Evolutionary conservation across 2,113 vertebrate genomes (phyloP), one percentile per base, ranked within the genome.

Genomic region (Indicator indicator): DNA sequence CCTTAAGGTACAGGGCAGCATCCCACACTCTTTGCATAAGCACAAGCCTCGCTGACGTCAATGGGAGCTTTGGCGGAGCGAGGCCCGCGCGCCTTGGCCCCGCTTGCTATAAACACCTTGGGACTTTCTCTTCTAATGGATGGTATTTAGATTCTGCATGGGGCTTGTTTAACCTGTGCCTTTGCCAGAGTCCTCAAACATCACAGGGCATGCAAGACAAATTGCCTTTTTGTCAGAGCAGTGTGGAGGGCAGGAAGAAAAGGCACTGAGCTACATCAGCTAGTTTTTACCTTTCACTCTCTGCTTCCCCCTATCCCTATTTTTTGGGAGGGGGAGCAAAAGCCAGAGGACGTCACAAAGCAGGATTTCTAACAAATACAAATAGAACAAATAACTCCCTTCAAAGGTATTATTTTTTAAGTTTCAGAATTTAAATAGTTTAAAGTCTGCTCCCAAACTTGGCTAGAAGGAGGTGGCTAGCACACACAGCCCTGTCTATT

Each of bases 51-150:
- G 3, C 86, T 91, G 88, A 92, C 93, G 91, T 95, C 92, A 96
- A 94, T 88, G 92, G 90, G 63, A 94, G 64, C 59, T 93, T 78
- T 94, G 90, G 72, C 9, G 64, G 86, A 58, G 81, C 12, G 4
- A 87, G 93, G 67, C 72, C 84, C 17, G 69, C 6, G 16, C 12
- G 18, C 67, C 92, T 97, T 97, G 96, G 95, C 97, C 94, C 94
- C 21, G 48, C 78, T 89, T 89, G 79, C 94, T 97, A 38, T 97
- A 97, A 98, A 98, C 97, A 97, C 38, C 0, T 60, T 94, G 91
- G 95, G 97, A 96, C 96, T 90, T 79, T 97, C 90, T 96, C 95
- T 97, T 94, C 63, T 96, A 97, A 95, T 83, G 95, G 96, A 97
- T 93, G 96, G 83, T 95, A 96, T 98, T 97, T 97, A 82, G 97